Conservation (phyloP, 2,888 invertebrate genomes). For the Pomacea canaliculata region DNA sequence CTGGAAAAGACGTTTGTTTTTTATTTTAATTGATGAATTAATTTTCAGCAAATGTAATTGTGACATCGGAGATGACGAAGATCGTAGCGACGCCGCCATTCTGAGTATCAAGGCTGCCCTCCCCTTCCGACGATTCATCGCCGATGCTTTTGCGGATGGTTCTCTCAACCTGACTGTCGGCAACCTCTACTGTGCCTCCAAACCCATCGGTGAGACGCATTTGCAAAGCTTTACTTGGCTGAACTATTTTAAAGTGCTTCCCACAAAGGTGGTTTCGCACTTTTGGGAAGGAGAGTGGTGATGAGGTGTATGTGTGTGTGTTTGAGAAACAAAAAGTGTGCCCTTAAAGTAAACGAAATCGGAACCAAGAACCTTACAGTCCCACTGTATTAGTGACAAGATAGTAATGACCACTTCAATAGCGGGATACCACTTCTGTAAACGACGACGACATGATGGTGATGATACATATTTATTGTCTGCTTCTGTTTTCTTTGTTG, state of each 20-base stretch:
- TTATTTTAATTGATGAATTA: too few species aligned
- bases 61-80: conserved; percentile 47
- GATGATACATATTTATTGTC: too few species aligned
- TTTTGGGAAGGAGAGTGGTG: neutral
- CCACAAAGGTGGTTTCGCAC: neutral
- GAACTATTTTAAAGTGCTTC: neutral
- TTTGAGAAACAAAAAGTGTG: neutral
- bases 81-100: conserved; percentile 54
- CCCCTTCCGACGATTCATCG: conserved; percentile 43
- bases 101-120: conserved; percentile 41
- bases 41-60: conserved; percentile 57
- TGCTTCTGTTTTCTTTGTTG: too few species aligned
- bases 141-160: conserved; percentile 27
- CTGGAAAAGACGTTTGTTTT: too few species aligned
- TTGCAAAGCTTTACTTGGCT: conserved; percentile 4
- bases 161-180: conserved; percentile 48
- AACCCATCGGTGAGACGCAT: conserved; percentile 45
- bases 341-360: neutral
- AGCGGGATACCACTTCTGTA: too few species aligned
- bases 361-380: too few species aligned
- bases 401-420: too few species aligned
- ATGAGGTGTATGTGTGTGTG: conserved; percentile 6
- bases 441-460: too few species aligned
- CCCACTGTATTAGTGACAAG: too few species aligned
- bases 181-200: conserved; percentile 50